These are phyloP conservation scores for Tenthredo mesomela DNA, from an alignment of 2,888 invertebrate genomes.

Conservation along the genomic window DNA sequence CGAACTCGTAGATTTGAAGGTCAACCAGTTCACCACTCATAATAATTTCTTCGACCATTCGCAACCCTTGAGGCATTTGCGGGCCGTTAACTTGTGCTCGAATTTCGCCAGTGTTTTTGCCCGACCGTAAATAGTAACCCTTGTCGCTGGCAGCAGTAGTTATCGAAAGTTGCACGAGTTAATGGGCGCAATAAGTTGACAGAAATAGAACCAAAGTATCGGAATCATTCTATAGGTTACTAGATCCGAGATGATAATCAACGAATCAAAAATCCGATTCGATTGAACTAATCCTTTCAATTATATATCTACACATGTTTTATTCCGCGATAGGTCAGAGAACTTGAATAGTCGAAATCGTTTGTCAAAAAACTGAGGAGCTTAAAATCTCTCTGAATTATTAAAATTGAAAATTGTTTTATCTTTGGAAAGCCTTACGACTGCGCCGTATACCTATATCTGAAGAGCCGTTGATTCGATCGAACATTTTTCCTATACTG, in stretches of 20 bases:
- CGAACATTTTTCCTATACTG: neutral
- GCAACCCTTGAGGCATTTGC: constrained; percentile 28
- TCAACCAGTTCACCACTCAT: constrained; percentile 1
- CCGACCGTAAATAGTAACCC: constrained; percentile 49
- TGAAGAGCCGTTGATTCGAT: neutral
- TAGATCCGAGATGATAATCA: neutral
- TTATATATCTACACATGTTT: neutral
- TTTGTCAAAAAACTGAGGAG: neutral
- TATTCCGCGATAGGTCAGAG: no score
- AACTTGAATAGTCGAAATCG: neutral
- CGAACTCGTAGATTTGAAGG: neutral
- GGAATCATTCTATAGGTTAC: neutral
- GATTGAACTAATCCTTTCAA: neutral
- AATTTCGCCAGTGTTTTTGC: constrained; percentile 43
- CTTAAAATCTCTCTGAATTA: neutral
- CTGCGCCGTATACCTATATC: neutral
- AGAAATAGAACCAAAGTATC: constrained; percentile 5
- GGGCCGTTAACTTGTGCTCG: constrained; percentile 47
- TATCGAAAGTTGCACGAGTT: constrained; percentile 45
- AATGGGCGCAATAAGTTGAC: constrained; percentile 43
- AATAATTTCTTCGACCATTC: constrained; percentile 37
- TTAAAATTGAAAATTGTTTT: neutral
- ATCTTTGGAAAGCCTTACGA: no score
- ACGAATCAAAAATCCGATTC: neutral
- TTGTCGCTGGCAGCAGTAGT: constrained; percentile 46